Evolutionary conservation across 2,888 invertebrate genomes (phyloP).

Genomic region (Oscheius onirici): DNA sequence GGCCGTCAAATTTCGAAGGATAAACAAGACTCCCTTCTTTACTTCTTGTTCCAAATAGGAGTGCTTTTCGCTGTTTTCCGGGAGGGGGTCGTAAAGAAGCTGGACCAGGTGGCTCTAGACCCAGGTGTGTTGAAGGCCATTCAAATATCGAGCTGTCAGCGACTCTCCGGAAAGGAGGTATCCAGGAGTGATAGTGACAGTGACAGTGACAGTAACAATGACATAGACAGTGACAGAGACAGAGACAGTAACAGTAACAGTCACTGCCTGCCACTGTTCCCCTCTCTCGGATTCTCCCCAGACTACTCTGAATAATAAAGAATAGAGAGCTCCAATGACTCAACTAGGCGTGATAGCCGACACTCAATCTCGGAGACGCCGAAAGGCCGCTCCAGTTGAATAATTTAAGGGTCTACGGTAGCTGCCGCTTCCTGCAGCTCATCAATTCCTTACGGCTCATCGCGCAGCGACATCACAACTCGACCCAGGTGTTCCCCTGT

Average conservation of each 20-base stretch:
- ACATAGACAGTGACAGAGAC: too few relatives aligned
- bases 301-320: conserved; percentile 16
- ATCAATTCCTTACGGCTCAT: conserved; percentile 30
- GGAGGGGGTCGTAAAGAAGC: background rate
- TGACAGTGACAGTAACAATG: too few relatives aligned
- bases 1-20: background rate
- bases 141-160: conserved; percentile 17
- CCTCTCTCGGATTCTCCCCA: too few relatives aligned
- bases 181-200: too few relatives aligned
- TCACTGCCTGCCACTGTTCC: too few relatives aligned
- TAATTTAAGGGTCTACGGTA: conserved; percentile 27
- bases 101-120: conserved; percentile 9
- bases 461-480: background rate
- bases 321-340: background rate
- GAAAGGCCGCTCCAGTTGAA: conserved; percentile 21
- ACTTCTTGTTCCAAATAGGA: background rate
- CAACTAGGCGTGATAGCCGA: conserved; percentile 30
- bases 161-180: background rate
- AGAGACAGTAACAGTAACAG: too few relatives aligned
- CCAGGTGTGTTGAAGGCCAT: conserved; percentile 28
- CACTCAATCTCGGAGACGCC: conserved; percentile 26
- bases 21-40: background rate
- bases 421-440: conserved; percentile 28
- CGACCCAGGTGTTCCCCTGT: background rate
- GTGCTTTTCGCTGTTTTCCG: background rate